Evolutionary conservation across 2,113 vertebrate genomes (phyloP).

Genomic region (Chascanopsetta lugubris): DNA sequence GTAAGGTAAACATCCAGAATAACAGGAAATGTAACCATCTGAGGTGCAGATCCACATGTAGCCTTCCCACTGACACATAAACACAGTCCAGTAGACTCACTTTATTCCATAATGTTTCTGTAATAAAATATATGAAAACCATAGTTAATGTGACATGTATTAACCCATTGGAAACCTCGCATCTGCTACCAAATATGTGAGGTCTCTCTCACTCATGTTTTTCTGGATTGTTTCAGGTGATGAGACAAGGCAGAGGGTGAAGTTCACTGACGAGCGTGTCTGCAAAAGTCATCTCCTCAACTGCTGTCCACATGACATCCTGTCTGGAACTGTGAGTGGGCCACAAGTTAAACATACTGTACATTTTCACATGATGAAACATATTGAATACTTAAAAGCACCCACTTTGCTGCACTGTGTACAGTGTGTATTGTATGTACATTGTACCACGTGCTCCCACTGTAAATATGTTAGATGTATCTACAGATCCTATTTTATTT

Average conservation of each 20-base stretch:
- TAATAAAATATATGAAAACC: conserved; percentile 1
- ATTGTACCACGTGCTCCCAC: too few species aligned
- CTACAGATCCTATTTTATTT: too few species aligned
- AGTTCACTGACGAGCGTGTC: conserved; percentile 97
- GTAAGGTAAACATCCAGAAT: conserved; percentile 56
- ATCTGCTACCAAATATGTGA: conserved; percentile 50
- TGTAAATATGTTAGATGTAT: too few species aligned
- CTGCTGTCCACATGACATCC: conserved; percentile 98
- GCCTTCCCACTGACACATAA: neutral
- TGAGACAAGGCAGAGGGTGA: conserved; percentile 98
- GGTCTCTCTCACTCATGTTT: conserved; percentile 71
- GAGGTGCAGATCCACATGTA: conserved; percentile 1
- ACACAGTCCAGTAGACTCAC: conserved; percentile 1
- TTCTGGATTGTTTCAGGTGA: conserved; percentile 94
- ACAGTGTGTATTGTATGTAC: too few species aligned
- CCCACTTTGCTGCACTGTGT: too few species aligned
- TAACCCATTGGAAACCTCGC: conserved; percentile 60
- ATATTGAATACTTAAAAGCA: neutral
- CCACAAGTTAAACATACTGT: neutral
- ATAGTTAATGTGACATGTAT: conserved; percentile 13
- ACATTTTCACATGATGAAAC: neutral
- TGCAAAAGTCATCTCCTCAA: conserved; percentile 99
- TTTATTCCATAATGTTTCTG: conserved; percentile 7
- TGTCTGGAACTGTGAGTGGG: conserved; percentile 94
- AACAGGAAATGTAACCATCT: neutral